Percentiles rank a stretch among this genome's conserved stretches.
phyloP scores from a whole-genome alignment of 1,140 invertebrate genomes.

The Drosophila nebulosa region DNA sequence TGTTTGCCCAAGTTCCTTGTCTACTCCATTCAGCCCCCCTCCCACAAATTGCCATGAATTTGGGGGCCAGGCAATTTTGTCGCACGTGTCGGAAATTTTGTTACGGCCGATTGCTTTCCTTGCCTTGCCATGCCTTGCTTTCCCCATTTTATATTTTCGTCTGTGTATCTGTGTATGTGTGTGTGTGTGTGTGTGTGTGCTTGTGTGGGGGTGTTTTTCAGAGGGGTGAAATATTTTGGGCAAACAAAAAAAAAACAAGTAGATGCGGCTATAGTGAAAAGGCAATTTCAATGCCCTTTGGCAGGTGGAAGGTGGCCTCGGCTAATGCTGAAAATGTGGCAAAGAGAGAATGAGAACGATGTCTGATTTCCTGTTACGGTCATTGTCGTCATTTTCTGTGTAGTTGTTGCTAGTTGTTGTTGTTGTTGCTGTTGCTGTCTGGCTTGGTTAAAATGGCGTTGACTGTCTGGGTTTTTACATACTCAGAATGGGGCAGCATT shows the following conservation, averaged over 20 bases:
- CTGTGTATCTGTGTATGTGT: neutral
- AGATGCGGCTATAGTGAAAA: slow-evolving; percentile 51
- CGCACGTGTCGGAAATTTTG: slow-evolving; percentile 78
- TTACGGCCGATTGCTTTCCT: slow-evolving; percentile 74
- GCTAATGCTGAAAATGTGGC: slow-evolving; percentile 50
- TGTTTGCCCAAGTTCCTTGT: slow-evolving; percentile 26
- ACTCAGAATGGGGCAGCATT: neutral
- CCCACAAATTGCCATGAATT: slow-evolving; percentile 14
- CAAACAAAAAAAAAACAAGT: neutral
- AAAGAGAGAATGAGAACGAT: neutral
- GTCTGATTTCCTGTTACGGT: slow-evolving; percentile 54
- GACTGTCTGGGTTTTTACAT: slow-evolving; percentile 9
- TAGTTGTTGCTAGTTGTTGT: neutral
- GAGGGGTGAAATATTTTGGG: slow-evolving; percentile 22
- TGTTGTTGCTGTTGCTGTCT: slow-evolving; percentile 26
- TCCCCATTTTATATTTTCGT: neutral
- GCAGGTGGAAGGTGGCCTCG: slow-evolving; percentile 29
- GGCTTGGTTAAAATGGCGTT: slow-evolving; percentile 6
- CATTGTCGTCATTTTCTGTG: neutral
- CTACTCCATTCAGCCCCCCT: neutral
- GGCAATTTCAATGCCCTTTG: slow-evolving; percentile 74
- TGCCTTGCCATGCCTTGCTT: slow-evolving; percentile 17
- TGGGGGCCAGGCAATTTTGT: slow-evolving; percentile 57
- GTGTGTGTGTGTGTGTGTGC: slow-evolving; percentile 12
- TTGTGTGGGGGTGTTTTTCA: neutral